Conservation (phyloP, 30 jellyfish, hydroid and myxozoan genomes). For the Sanderia malayensis region DNA sequence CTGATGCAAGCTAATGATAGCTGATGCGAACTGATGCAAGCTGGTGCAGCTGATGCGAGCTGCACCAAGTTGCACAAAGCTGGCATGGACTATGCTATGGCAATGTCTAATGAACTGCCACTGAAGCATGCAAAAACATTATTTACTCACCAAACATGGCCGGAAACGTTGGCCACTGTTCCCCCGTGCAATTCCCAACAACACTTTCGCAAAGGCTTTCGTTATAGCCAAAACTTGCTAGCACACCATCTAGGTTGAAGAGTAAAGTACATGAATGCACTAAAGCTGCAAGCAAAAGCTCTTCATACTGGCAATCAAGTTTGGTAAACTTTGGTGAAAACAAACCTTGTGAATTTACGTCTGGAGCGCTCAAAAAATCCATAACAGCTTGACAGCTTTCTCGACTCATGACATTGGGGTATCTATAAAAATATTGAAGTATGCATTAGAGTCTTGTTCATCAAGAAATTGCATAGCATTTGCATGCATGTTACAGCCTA, state of each 20-base stretch:
- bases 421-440: not conserved
- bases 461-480: no score
- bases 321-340: not conserved
- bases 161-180: slow-evolving; percentile 35
- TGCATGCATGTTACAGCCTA: no score
- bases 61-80: no score
- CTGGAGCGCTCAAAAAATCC: not conserved
- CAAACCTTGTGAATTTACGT: slow-evolving; percentile 6
- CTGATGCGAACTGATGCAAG: no score
- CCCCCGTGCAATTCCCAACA: slow-evolving; percentile 6
- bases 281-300: not conserved
- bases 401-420: not conserved
- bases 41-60: no score
- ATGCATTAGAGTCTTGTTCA: no score
- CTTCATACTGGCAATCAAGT: not conserved
- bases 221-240: slow-evolving; percentile 18
- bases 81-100: no score
- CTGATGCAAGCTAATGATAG: no score
- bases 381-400: slow-evolving; percentile 9
- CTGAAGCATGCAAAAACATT: no score
- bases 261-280: not conserved
- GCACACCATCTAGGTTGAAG: slow-evolving; percentile 24
- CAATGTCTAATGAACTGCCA: no score
- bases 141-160: slow-evolving; percentile 11
- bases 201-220: slow-evolving; percentile 27